Percentiles rank a stretch among this genome's conserved stretches.
These are phyloP conservation scores for Leptinotarsa tumamoca DNA, from an alignment of 2,888 invertebrate genomes.

Conservation along the genomic window DNA sequence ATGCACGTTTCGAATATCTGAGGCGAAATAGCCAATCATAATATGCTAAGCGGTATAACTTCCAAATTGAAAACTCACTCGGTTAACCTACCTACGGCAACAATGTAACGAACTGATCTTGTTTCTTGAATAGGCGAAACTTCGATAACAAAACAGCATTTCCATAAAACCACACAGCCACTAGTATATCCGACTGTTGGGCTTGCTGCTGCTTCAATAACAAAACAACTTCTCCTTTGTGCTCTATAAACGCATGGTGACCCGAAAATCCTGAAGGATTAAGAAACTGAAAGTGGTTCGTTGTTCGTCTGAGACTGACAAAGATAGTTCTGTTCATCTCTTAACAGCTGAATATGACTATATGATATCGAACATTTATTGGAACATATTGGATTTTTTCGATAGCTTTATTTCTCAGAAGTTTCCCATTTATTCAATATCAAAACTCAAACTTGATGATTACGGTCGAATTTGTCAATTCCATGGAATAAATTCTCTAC, in stretches of 20 bases:
- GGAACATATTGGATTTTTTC: too few species aligned
- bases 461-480: too few species aligned
- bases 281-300: not conserved
- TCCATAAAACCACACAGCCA: not conserved
- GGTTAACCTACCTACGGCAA: not conserved
- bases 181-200: not conserved
- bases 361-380: too few species aligned
- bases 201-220: not conserved
- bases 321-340: too few species aligned
- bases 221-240: not conserved
- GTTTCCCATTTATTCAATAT: too few species aligned
- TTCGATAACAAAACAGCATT: not conserved
- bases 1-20: not conserved
- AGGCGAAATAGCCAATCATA: not conserved
- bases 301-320: too few species aligned
- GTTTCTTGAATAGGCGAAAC: not conserved
- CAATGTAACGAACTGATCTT: not conserved
- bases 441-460: too few species aligned
- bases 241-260: not conserved
- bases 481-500: too few species aligned
- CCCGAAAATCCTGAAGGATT: not conserved
- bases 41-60: constrained; percentile 5
- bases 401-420: too few species aligned
- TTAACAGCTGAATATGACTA: too few species aligned
- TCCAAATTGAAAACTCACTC: not conserved